Evolutionary conservation across 1,140 invertebrate species (phyloP).

Genomic region (Drosophila ambigua): DNA sequence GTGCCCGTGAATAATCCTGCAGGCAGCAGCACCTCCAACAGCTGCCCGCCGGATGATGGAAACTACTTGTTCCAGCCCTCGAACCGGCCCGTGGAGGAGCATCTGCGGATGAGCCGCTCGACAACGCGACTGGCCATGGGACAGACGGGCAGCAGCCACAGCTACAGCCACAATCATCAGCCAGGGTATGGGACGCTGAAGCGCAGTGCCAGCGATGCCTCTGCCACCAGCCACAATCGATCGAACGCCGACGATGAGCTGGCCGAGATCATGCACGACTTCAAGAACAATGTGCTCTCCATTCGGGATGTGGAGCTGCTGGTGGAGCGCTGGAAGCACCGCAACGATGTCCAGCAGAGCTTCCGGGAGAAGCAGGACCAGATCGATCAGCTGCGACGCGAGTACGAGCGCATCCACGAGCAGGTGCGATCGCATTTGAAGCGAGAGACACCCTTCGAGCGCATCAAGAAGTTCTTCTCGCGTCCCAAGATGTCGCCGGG

Average conservation of each 20-base stretch:
- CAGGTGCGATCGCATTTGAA: slow-evolving; percentile 89
- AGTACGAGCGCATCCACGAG: slow-evolving; percentile 92
- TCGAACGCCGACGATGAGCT: slow-evolving; percentile 89
- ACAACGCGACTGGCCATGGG: slow-evolving; percentile 28
- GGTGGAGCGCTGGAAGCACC: slow-evolving; percentile 92
- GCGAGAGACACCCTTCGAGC: slow-evolving; percentile 90
- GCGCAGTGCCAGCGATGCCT: slow-evolving; percentile 70
- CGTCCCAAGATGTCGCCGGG: slow-evolving; percentile 84
- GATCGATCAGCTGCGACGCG: slow-evolving; percentile 90
- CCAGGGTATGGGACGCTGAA: slow-evolving; percentile 71
- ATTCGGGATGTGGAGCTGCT: slow-evolving; percentile 93
- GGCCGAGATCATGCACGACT: slow-evolving; percentile 94
- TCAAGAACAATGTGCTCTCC: slow-evolving; percentile 94
- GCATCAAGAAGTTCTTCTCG: slow-evolving; percentile 90
- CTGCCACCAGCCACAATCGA: slow-evolving; percentile 61
- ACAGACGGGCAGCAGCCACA: no score
- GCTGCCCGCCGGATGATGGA: slow-evolving; percentile 56
- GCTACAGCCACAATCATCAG: slow-evolving; percentile 24
- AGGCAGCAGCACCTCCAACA: background rate
- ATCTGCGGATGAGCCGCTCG: slow-evolving; percentile 44
- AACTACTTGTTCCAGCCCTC: slow-evolving; percentile 87
- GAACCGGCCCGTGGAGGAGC: slow-evolving; percentile 85
- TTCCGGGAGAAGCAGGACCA: slow-evolving; percentile 93
- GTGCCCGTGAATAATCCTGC: slow-evolving; percentile 49
- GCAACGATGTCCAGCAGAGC: slow-evolving; percentile 93